Percentiles rank a stretch among this genome's conserved stretches.
Conservation (phyloP, 2,797 vertebrate species). For the Eupleurogrammus muticus region DNA sequence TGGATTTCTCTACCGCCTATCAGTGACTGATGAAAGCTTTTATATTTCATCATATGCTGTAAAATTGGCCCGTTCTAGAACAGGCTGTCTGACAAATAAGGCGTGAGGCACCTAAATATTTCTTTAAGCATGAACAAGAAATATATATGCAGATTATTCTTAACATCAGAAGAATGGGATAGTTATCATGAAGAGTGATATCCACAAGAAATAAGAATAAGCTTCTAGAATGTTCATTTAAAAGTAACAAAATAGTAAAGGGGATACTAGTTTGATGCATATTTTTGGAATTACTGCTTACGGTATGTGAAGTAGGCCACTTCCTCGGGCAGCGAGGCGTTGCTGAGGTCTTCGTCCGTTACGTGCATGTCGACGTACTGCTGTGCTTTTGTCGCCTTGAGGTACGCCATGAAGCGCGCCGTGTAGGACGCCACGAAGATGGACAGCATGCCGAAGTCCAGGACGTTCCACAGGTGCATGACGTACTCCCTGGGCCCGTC, state of each 20-base stretch:
- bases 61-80: slow-evolving; percentile 4
- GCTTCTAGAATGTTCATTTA: background rate
- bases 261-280: background rate
- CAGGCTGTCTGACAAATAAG: slow-evolving; percentile 3
- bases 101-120: slow-evolving; percentile 1
- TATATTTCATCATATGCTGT: slow-evolving; percentile 25
- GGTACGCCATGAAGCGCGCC: slow-evolving; percentile 95
- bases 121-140: background rate
- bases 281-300: slow-evolving; percentile 70
- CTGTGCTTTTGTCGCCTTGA: slow-evolving; percentile 95
- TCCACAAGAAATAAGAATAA: background rate
- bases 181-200: background rate
- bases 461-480: slow-evolving; percentile 95
- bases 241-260: background rate
- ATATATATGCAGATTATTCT: background rate
- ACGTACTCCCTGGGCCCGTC: slow-evolving; percentile 95
- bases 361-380: slow-evolving; percentile 93
- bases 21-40: slow-evolving; percentile 8
- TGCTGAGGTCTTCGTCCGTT: slow-evolving; percentile 88
- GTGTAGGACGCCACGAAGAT: slow-evolving; percentile 97
- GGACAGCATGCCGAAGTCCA: slow-evolving; percentile 97
- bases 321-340: slow-evolving; percentile 92
- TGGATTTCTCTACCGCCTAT: slow-evolving; percentile 16
- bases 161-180: background rate
- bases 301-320: slow-evolving; percentile 96